These are phyloP conservation scores for Tringa solitaria DNA, from an alignment of 2,113 vertebrate genomes.

Conservation along the genomic window DNA sequence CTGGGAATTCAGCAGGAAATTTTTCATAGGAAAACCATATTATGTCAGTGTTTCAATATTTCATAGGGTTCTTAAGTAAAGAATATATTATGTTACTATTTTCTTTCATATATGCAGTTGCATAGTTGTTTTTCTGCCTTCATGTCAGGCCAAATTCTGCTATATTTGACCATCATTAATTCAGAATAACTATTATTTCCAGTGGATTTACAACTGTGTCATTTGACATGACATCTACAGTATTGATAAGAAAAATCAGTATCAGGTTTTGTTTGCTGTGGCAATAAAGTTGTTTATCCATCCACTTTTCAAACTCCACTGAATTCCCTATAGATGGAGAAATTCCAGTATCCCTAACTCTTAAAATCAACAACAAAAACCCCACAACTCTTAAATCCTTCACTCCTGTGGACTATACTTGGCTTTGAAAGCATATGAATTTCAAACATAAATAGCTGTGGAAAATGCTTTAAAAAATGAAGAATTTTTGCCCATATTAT, in stretches of 20 bases:
- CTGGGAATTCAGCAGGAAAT: background rate
- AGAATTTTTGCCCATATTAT: background rate
- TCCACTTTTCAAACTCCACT: background rate
- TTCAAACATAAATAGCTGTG: background rate
- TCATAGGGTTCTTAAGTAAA: background rate
- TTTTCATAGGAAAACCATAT: background rate
- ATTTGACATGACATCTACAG: background rate
- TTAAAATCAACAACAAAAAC: background rate
- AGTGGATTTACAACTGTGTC: background rate
- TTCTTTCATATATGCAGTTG: background rate
- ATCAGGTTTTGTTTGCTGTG: constrained; percentile 1
- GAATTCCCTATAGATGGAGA: background rate
- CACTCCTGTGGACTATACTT: background rate
- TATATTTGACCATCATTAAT: background rate
- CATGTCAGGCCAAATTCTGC: background rate
- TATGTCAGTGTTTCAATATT: background rate
- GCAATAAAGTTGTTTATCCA: constrained; percentile 13
- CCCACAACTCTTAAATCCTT: background rate
- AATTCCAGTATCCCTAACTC: background rate
- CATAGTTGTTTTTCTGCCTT: background rate
- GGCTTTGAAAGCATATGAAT: background rate
- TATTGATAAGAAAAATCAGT: constrained; percentile 19
- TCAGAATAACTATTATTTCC: background rate
- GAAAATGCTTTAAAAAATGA: background rate
- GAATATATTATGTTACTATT: background rate